These are phyloP conservation scores for Suricata suricatta DNA, from an alignment of 2,113 vertebrate genomes.

Conservation along the genomic window DNA sequence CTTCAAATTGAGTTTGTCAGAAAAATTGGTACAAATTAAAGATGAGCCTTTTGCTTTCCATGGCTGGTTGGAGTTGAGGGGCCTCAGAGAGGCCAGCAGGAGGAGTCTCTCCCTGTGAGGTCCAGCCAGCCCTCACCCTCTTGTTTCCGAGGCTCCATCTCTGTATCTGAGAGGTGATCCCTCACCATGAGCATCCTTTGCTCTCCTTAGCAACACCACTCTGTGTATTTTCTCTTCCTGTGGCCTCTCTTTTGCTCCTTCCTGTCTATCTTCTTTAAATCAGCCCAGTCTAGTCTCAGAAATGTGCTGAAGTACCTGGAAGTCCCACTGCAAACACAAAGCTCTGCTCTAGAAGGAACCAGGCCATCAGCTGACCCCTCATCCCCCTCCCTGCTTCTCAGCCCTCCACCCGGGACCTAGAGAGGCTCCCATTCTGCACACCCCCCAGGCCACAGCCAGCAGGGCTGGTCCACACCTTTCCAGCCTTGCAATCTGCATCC, in stretches of 20 bases:
- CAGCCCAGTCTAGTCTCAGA: neutral
- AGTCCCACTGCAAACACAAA: neutral
- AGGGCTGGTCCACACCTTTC: neutral
- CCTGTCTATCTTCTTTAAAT: neutral
- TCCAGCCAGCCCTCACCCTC: neutral
- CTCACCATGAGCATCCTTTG: neutral
- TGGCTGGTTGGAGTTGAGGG: neutral
- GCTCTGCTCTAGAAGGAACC: neutral
- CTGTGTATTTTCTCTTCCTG: neutral
- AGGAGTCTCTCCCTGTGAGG: neutral
- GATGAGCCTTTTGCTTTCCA: neutral
- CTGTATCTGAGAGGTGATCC: neutral
- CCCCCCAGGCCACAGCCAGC: accelerated
- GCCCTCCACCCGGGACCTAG: neutral
- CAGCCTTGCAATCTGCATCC: neutral
- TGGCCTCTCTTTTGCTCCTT: neutral
- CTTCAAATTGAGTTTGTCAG: constrained; percentile 57
- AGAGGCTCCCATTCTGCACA: no score
- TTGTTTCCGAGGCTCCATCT: neutral
- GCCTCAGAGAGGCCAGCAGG: neutral
- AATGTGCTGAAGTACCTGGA: neutral
- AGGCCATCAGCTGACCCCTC: neutral
- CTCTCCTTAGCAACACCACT: neutral
- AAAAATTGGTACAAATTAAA: constrained; percentile 46
- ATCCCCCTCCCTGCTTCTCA: neutral